These are phyloP conservation scores for Cyprinodon diabolis DNA, from an alignment of 2,797 vertebrate species.

Conservation along the genomic window DNA sequence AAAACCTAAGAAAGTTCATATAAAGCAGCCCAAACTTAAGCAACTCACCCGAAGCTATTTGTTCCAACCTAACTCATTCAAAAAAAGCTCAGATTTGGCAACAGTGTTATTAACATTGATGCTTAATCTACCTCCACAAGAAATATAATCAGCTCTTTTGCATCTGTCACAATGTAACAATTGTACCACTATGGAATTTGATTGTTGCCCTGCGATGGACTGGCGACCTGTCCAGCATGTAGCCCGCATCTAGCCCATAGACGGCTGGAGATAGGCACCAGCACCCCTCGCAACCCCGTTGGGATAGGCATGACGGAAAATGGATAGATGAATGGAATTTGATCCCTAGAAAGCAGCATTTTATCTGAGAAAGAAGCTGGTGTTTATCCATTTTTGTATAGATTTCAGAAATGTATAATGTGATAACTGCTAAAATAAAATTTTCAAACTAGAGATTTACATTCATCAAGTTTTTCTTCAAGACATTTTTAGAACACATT, in stretches of 20 bases:
- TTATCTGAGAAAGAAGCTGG: background rate
- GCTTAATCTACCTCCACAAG: no score
- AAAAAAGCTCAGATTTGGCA: conserved; percentile 5
- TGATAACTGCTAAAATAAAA: background rate
- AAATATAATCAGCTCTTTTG: background rate
- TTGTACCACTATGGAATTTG: background rate
- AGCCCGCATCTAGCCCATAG: no score
- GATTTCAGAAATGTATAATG: background rate
- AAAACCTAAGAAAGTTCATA: no score
- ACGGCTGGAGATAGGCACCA: no score
- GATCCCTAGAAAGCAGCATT: background rate
- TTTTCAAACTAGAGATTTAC: background rate
- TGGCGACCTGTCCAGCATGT: no score
- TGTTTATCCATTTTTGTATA: background rate
- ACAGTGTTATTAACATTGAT: no score
- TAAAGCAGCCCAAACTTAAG: no score
- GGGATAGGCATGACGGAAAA: no score
- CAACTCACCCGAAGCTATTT: background rate
- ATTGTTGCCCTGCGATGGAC: no score
- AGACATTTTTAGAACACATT: background rate
- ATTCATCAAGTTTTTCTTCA: background rate
- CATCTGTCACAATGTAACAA: background rate
- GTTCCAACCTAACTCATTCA: background rate
- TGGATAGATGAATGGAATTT: background rate
- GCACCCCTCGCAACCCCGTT: no score